Percentiles rank a stretch among this genome's conserved stretches.
Evolutionary conservation across 2,113 vertebrate genomes (phyloP).

Genomic region (Gallinago undulata): DNA sequence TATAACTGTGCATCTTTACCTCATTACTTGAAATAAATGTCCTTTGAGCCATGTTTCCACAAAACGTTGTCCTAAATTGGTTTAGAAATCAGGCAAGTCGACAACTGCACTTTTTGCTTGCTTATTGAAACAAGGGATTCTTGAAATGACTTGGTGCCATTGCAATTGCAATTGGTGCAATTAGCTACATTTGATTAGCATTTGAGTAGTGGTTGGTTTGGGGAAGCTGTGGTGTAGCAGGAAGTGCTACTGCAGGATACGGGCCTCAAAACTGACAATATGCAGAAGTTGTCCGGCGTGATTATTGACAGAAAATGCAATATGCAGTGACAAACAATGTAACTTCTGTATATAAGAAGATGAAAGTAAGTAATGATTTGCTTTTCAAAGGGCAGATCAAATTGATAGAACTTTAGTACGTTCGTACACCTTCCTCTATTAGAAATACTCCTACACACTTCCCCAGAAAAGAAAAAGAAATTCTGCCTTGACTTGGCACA

Average conservation of each 20-base stretch:
- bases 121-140: not conserved
- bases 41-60: not conserved
- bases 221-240: not conserved
- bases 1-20: not conserved
- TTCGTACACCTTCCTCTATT: accelerated
- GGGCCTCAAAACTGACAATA: not conserved
- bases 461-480: not conserved
- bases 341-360: not conserved
- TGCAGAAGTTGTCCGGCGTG: not conserved
- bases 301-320: not conserved
- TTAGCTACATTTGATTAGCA: not conserved
- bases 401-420: not conserved
- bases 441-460: not conserved
- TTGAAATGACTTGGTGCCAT: not conserved
- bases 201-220: not conserved
- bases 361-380: not conserved
- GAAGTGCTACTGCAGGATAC: not conserved
- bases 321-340: too few species aligned
- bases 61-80: too few species aligned
- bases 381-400: not conserved
- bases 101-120: not conserved
- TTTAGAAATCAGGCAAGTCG: not conserved
- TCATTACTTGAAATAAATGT: not conserved
- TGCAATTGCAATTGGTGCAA: too few species aligned
- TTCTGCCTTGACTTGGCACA: not conserved